These are phyloP conservation scores for Anolis carolinensis DNA, from an alignment of 2,113 vertebrate species.

Conservation along the genomic window DNA sequence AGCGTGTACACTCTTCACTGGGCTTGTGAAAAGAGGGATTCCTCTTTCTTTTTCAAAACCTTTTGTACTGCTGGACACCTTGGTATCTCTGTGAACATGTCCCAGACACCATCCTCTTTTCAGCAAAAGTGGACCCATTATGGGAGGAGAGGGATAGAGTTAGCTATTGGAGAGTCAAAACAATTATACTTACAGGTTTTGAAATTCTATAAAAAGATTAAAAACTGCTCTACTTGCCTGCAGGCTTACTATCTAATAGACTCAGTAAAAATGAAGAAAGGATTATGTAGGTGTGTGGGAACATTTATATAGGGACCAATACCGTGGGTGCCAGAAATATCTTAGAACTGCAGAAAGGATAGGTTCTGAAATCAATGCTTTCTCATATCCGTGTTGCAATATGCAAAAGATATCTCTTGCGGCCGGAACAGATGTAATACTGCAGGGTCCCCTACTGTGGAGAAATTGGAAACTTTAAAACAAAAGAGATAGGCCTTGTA, in stretches of 20 bases:
- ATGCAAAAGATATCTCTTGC: slow-evolving; percentile 9
- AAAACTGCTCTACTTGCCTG: neutral
- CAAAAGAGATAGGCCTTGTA: slow-evolving; percentile 46
- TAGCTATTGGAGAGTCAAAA: neutral
- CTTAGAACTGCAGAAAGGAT: neutral
- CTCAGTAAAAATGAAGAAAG: neutral
- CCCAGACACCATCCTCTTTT: neutral
- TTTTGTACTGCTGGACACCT: neutral
- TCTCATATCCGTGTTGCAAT: neutral
- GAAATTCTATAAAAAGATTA: neutral
- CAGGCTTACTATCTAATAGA: neutral
- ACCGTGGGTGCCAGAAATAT: neutral
- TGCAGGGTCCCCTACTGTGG: slow-evolving; percentile 23
- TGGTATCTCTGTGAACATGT: neutral
- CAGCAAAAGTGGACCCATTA: neutral
- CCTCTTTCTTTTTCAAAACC: neutral
- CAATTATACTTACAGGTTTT: neutral
- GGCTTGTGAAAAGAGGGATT: neutral
- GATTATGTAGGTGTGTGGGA: neutral
- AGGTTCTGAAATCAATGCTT: neutral
- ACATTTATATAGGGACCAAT: neutral
- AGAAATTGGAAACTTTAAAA: slow-evolving; percentile 47
- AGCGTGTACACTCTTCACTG: too few relatives aligned
- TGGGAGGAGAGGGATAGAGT: neutral
- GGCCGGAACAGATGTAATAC: slow-evolving; percentile 17